phyloP scores from a whole-genome alignment of 92 coral and sea anemone genomes.

The Epizoanthus ramosus region DNA sequence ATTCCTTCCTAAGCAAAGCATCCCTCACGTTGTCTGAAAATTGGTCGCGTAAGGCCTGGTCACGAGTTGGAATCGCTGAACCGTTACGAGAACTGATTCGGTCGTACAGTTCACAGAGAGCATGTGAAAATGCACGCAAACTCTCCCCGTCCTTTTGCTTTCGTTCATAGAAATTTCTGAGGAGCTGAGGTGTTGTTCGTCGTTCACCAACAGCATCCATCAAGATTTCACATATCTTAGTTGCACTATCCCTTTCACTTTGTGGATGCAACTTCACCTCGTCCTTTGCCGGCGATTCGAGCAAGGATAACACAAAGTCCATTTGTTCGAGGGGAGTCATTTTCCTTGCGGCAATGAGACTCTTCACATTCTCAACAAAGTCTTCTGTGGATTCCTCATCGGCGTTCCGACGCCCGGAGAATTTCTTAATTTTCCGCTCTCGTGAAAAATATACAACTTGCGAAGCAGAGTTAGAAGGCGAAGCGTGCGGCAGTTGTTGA shows the following conservation, averaged over 20 bases:
- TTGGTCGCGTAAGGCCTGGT: conserved; percentile 53
- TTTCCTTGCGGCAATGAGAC: conserved; percentile 21
- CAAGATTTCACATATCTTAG: conserved; percentile 23
- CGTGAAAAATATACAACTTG: not conserved
- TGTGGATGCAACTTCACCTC: conserved; percentile 33
- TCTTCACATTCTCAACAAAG: conserved; percentile 35
- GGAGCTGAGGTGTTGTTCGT: conserved; percentile 35
- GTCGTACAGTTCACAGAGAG: conserved; percentile 22
- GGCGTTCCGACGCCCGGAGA: not conserved
- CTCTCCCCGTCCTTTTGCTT: conserved; percentile 41
- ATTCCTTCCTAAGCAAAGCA: conserved; percentile 41
- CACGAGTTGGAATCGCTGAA: not conserved
- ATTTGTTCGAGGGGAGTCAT: conserved; percentile 11
- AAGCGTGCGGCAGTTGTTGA: not conserved
- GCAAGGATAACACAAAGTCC: conserved; percentile 30
- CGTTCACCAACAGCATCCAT: conserved; percentile 47
- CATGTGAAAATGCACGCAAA: conserved; percentile 34
- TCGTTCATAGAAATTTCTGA: conserved; percentile 33
- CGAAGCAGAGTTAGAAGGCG: not conserved
- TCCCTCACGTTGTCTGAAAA: conserved; percentile 61
- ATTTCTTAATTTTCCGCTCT: not conserved
- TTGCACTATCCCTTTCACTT: conserved; percentile 4
- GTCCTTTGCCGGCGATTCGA: conserved; percentile 43
- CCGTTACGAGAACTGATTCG: not conserved
- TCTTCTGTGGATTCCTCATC: conserved; percentile 20